A percentile compares a stretch with the other conserved stretches of the same genome.
Evolutionary conservation across 2,888 invertebrate species (phyloP).

Genomic region (Malthinus seriepunctatus): DNA sequence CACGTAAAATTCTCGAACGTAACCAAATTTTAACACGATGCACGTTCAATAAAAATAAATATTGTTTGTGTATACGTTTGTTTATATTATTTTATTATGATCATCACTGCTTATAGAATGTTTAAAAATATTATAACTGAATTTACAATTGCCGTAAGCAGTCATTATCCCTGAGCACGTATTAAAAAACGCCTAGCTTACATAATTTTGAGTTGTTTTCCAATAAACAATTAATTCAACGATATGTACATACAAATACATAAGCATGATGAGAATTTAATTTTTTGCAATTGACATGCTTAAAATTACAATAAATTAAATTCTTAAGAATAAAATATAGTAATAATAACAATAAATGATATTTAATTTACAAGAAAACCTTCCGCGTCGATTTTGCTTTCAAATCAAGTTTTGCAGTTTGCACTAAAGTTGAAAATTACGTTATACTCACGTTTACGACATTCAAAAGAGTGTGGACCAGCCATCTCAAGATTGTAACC

Average conservation of each 20-base stretch:
- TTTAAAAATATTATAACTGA: too few relatives aligned
- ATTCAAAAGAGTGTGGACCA: slow-evolving; percentile 13
- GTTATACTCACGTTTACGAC: slow-evolving; percentile 9
- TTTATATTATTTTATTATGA: too few relatives aligned
- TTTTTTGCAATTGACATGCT: slow-evolving; percentile 15
- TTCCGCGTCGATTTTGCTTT: slow-evolving; percentile 18
- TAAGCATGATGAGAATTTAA: slow-evolving; percentile 19
- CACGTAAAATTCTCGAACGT: too few relatives aligned
- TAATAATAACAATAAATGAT: too few relatives aligned
- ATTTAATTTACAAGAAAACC: neutral
- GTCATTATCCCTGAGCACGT: slow-evolving; percentile 24
- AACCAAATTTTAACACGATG: too few relatives aligned
- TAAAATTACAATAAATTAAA: slow-evolving; percentile 8
- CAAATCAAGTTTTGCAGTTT: slow-evolving; percentile 18
- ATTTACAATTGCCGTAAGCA: slow-evolving; percentile 11
- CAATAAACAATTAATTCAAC: slow-evolving; percentile 12
- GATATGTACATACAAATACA: neutral
- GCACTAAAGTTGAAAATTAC: slow-evolving; percentile 2
- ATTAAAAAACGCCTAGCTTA: slow-evolving; percentile 16
- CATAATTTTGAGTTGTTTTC: slow-evolving; percentile 20
- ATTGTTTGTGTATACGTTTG: too few relatives aligned
- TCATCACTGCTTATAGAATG: too few relatives aligned
- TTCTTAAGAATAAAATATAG: neutral
- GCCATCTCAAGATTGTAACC: slow-evolving; percentile 13
- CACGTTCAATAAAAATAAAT: too few relatives aligned